Evolutionary conservation across 2,888 invertebrate species (phyloP), one percentile per base, ranked within the genome.

Genomic region (Philonicus albiceps): DNA sequence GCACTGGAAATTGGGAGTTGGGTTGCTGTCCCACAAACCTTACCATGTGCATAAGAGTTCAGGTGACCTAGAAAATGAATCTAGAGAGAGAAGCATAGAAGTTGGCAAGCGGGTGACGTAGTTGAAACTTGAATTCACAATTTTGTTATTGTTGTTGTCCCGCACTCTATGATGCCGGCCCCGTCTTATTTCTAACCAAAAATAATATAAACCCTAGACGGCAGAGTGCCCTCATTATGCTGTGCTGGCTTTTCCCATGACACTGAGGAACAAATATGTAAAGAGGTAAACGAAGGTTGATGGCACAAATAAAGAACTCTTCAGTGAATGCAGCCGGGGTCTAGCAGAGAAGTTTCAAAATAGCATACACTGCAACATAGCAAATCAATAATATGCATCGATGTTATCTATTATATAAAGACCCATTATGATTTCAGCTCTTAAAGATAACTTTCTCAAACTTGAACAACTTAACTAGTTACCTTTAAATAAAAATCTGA

Each of bases 281-380:
- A 78, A 78, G 64, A 30, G 49, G 78, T 78, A 78, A 78, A 49
- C 78, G 78, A 78, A 78, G 78, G 78, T 78, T 78, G 78, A 78
- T 78, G 78, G 78, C 78, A 43, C 78, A 27, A 78, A 78, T 78
- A 78, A 78, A 49, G 27, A 78, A 49, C 22, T 19, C n/a, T 49
- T 49, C 30, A 49, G 22, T 75, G 19, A 55, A 0, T 55, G 55
- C 22, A n/a, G 6, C 22, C 22, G 3, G 19, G 22, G 8, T 64
- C 64, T 27, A 11, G 7, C 3, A 11, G 22, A 64, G 27, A 64
- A 4, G 19, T 27, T 64, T 64, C 27, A 27, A 64, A 64, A n/a
- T n/a, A 49, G 6, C 49, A n/a, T 1, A n/a, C 16, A 49, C 49
- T 49, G 16, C 13, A 6, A n/a, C n/a, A 49, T 49, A n/a, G 49